phyloP scores from a whole-genome alignment of 2,888 invertebrate species.

The Trypoxylon attenuatum region DNA sequence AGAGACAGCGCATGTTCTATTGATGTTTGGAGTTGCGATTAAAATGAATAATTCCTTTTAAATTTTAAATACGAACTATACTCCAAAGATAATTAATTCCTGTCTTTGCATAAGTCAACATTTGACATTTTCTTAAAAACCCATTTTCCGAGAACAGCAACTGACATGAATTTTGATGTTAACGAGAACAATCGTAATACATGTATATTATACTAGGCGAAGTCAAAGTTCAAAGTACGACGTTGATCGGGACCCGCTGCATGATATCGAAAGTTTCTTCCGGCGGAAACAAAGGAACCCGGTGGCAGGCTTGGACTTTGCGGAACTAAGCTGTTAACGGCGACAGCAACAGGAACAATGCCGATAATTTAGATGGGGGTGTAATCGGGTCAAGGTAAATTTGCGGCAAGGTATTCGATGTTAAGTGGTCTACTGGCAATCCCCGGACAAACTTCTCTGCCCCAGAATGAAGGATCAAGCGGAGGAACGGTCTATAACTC shows the following conservation, averaged over 20 bases:
- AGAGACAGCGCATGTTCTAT: no score
- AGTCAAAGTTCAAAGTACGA: no score
- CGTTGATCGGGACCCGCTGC: background rate
- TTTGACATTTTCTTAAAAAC: no score
- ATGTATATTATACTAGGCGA: no score
- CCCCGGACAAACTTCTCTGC: background rate
- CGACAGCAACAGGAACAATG: constrained; percentile 7
- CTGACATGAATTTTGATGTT: no score
- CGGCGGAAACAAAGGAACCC: background rate
- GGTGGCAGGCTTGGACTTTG: background rate
- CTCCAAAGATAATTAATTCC: no score
- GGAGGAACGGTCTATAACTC: background rate
- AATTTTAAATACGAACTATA: no score
- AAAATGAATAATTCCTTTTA: no score
- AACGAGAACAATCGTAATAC: no score
- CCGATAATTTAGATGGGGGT: constrained; percentile 24
- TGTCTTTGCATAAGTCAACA: no score
- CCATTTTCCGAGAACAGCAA: no score
- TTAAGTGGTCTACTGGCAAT: constrained; percentile 1
- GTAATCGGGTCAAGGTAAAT: constrained; percentile 15
- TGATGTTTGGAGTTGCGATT: no score
- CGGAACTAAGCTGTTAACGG: constrained; percentile 18
- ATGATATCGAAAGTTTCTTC: background rate
- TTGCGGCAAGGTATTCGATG: background rate
- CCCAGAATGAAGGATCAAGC: background rate